Evolutionary conservation across 2,888 invertebrate genomes (phyloP).

Genomic region (Kryphioiulus occultus): DNA sequence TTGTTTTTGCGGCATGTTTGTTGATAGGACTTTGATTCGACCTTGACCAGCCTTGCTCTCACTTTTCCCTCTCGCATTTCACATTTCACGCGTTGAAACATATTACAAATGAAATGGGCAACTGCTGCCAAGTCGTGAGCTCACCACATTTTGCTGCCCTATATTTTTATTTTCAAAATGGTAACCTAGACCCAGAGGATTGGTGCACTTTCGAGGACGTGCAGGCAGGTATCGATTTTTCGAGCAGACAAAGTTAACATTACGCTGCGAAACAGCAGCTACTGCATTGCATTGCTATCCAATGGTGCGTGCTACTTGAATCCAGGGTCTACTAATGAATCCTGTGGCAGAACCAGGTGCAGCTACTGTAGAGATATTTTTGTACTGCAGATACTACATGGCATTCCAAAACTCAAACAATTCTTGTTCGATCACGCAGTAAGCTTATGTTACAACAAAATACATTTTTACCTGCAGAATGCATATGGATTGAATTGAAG

Average conservation of each 20-base stretch:
- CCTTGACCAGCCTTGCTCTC: slow-evolving; percentile 20
- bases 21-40: slow-evolving; percentile 20
- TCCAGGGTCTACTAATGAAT: neutral
- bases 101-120: neutral
- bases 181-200: slow-evolving; percentile 25
- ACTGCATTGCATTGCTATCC: neutral
- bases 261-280: neutral
- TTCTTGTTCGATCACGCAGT: no score
- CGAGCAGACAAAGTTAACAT: neutral
- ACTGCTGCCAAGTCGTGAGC: slow-evolving; percentile 16
- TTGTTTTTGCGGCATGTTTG: slow-evolving; percentile 25
- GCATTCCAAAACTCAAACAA: no score
- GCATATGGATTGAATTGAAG: no score
- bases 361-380: no score
- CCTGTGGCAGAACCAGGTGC: neutral
- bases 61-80: neutral
- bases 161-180: slow-evolving; percentile 20
- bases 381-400: no score
- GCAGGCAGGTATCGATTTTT: slow-evolving; percentile 7
- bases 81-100: neutral
- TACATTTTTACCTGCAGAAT: no score
- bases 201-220: slow-evolving; percentile 24
- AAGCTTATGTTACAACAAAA: no score
- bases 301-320: neutral
- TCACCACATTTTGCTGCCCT: neutral